Conservation (phyloP, 2,113 vertebrate species). For the Sitta europaea region DNA sequence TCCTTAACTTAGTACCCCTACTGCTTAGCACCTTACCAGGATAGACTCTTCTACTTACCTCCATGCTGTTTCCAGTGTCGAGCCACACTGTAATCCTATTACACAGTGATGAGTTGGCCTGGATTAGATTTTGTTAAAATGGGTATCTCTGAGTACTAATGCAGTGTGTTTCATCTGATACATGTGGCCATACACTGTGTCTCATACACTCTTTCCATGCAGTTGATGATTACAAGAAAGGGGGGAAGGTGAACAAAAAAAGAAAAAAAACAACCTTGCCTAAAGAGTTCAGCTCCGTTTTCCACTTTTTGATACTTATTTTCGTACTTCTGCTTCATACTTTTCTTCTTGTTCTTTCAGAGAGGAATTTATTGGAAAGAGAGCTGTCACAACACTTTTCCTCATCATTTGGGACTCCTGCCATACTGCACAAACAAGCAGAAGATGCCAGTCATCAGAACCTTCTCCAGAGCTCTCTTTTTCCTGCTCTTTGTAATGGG, state of each 20-base stretch:
- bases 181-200: background rate
- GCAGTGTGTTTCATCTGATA: background rate
- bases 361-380: background rate
- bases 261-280: background rate
- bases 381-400: background rate
- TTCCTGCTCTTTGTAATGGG: background rate
- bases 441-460: background rate
- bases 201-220: background rate
- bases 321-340: background rate
- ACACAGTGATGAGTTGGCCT: background rate
- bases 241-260: fast-evolving
- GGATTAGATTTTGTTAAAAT: background rate
- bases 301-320: background rate
- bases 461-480: background rate
- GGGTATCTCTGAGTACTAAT: background rate
- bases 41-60: background rate
- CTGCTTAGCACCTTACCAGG: background rate
- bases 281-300: background rate
- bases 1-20: background rate
- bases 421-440: background rate
- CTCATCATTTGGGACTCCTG: background rate
- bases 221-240: background rate
- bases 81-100: background rate
- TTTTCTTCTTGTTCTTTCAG: background rate
- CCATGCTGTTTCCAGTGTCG: background rate